Evolutionary conservation across 2,888 invertebrate genomes (phyloP).

Genomic region (Conistra vaccinii): DNA sequence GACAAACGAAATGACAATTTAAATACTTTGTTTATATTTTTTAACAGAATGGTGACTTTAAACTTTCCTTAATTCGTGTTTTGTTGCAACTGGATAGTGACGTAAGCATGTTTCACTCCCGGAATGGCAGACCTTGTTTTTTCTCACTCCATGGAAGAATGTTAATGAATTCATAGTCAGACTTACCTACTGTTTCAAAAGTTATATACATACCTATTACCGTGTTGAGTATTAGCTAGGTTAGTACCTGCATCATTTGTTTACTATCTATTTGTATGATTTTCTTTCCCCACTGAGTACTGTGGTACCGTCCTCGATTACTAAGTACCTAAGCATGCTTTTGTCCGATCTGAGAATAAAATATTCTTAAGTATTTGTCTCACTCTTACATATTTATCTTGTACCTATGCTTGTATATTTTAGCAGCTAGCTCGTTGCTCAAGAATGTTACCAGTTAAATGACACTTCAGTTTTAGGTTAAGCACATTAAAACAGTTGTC

Average conservation of each 20-base stretch:
- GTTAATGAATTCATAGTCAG: no score
- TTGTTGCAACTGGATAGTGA: no score
- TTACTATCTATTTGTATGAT: background rate
- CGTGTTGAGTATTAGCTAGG: background rate
- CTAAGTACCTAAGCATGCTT: background rate
- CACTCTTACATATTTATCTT: slow-evolving; percentile 15
- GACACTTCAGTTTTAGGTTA: slow-evolving; percentile 50
- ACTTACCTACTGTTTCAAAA: background rate
- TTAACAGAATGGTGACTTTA: no score
- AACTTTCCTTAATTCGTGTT: no score
- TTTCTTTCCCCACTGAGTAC: background rate
- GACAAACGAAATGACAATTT: no score
- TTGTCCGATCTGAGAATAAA: background rate
- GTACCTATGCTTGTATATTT: slow-evolving; percentile 20
- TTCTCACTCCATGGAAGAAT: background rate
- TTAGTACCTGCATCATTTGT: background rate
- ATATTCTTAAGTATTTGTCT: slow-evolving; percentile 8
- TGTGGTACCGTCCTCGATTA: background rate
- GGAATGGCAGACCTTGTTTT: no score
- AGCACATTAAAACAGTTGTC: slow-evolving; percentile 22
- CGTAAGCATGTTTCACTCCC: no score
- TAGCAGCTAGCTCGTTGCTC: slow-evolving; percentile 27
- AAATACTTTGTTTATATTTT: no score
- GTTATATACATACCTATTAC: background rate
- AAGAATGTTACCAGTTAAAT: slow-evolving; percentile 30